Base-by-base conservation (phyloP, 2,888 invertebrate genomes). In the Amiota minor region DNA sequence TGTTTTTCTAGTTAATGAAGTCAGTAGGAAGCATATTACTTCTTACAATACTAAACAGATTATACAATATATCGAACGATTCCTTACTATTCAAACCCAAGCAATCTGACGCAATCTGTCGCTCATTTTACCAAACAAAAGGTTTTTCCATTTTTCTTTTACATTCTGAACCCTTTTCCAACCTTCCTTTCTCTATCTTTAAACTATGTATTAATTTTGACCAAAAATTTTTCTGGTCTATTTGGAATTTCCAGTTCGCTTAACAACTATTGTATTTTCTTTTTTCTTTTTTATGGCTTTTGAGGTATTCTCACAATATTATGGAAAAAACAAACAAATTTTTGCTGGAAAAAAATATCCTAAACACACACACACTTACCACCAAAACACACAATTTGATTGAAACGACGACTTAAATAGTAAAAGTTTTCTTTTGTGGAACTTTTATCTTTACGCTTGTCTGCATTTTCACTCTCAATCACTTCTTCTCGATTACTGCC, bases 381-480 rank as follows among this genome's bases (percentile, higher is more conserved):
- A 59, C 18, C 10, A 20, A 20, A 9, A 59, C 18, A 59, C 23
- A 59, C 20, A 20, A 6, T 35, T 35, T 35, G 35, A 35, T 35
- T 35, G 35, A 35, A 35, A 35, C 6, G 35, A 35, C 35, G 3
- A 56, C 55, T 16, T 9, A 56, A 55, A 56, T 59, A 20, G 11
- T 16, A 9, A 20, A 53, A 53, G 16, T 53, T 53, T 35, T 35
- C 35, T 35, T 59, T 20, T 59, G 59, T 59, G 11, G 77, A 83
- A 85, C 84, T 83, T 83, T 85, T 83, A 83, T 83, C 85, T 83
- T 83, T 79, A 83, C 82, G 85, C 85, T 83, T 83, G 82, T 72
- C 85, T 75, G 76, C 74, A 74, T 76, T 78, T 70, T 56, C 18
- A 16, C 8, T 20, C 35, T 35, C 35, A 20, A 59, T 12, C 59